These are phyloP conservation scores for Plodia interpunctella DNA, from an alignment of 1,140 invertebrate genomes.

Conservation along the genomic window DNA sequence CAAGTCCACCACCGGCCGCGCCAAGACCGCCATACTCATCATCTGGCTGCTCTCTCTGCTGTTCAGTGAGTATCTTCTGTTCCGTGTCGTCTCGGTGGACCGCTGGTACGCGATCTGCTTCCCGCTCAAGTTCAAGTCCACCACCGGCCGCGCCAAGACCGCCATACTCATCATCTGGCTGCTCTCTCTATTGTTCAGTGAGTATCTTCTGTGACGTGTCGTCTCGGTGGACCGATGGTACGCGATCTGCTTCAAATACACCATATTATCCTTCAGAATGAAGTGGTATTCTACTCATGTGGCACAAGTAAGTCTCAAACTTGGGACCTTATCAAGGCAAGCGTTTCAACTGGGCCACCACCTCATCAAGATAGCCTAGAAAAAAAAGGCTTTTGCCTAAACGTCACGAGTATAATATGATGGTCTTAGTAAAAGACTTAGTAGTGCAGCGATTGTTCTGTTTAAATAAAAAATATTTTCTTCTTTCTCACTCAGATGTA, in stretches of 20 bases:
- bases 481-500: constrained; percentile 78
- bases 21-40: constrained; percentile 88
- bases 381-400: not conserved
- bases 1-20: constrained; percentile 88
- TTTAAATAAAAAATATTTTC: not conserved
- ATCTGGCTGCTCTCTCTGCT: constrained; percentile 89
- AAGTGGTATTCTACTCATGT: too few species aligned
- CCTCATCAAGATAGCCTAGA: too few species aligned
- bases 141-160: constrained; percentile 87
- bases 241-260: constrained; percentile 93
- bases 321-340: too few species aligned
- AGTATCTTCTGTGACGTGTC: constrained; percentile 39
- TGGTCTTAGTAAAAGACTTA: too few species aligned
- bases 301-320: too few species aligned
- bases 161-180: constrained; percentile 91
- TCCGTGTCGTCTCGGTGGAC: constrained; percentile 88
- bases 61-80: constrained; percentile 81
- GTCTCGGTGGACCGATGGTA: constrained; percentile 96
- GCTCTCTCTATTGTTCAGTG: constrained; percentile 51
- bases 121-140: constrained; percentile 92
- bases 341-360: too few species aligned
- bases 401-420: too few species aligned
- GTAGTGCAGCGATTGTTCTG: too few species aligned
- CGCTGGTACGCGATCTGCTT: constrained; percentile 79
- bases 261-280: too few species aligned